Conservation (phyloP, 2,888 invertebrate genomes). For the Uloborus plumipes region DNA sequence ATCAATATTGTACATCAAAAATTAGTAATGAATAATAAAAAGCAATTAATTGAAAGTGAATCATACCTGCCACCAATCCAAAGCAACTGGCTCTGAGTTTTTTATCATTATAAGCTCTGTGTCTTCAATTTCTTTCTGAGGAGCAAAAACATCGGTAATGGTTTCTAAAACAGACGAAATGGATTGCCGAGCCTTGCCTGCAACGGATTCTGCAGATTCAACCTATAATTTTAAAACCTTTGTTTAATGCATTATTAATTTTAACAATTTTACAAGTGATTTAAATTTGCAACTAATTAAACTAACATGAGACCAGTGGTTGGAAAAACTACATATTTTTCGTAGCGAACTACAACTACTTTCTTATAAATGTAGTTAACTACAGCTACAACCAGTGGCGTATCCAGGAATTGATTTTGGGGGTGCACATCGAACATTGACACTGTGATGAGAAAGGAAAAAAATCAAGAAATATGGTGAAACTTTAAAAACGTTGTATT, state of each 20-base stretch:
- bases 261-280: background rate
- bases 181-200: conserved; percentile 80
- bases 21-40: background rate
- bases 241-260: too few relatives aligned
- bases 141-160: conserved; percentile 80
- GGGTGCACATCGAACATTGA: too few relatives aligned
- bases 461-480: too few relatives aligned
- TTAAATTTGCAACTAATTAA: background rate
- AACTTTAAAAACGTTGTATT: too few relatives aligned
- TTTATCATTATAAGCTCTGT: conserved; percentile 80
- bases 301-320: too few relatives aligned
- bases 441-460: too few relatives aligned
- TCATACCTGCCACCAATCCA: conserved; percentile 76
- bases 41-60: conserved; percentile 70
- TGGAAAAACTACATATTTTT: too few relatives aligned
- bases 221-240: conserved; percentile 73
- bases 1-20: background rate
- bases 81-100: conserved; percentile 79
- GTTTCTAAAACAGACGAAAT: conserved; percentile 81
- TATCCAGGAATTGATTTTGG: too few relatives aligned
- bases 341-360: too few relatives aligned
- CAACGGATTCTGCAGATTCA: conserved; percentile 81
- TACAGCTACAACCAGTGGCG: too few relatives aligned
- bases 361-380: too few relatives aligned
- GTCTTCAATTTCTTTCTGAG: conserved; percentile 78